Percentiles rank a stretch among this genome's conserved stretches.
These are phyloP conservation scores for Galago senegalensis DNA, from an alignment of 2,797 vertebrate genomes.

Conservation along the genomic window DNA sequence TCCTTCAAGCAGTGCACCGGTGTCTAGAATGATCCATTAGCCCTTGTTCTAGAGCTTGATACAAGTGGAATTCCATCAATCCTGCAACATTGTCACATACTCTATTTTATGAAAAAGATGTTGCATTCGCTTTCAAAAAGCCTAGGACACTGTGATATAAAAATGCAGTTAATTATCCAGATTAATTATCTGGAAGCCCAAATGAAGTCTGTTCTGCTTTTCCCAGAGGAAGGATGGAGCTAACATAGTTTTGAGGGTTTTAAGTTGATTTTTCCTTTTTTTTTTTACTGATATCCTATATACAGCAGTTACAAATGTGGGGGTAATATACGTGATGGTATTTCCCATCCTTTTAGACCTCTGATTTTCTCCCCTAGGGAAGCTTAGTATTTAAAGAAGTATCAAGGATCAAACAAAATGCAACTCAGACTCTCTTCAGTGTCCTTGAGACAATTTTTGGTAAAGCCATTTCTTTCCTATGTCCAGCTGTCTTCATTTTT, in stretches of 20 bases:
- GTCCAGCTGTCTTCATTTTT: background rate
- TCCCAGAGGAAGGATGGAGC: background rate
- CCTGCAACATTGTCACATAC: background rate
- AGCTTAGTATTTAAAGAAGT: background rate
- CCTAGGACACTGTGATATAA: background rate
- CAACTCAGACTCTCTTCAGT: background rate
- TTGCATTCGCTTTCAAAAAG: background rate
- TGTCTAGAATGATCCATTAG: slow-evolving; percentile 1
- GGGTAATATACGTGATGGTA: background rate
- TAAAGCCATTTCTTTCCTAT: background rate
- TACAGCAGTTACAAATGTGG: background rate
- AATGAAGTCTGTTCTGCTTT: background rate
- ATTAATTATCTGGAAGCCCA: background rate
- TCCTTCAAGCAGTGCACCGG: background rate
- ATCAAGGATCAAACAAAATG: background rate
- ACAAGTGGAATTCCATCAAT: background rate
- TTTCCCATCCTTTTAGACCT: background rate
- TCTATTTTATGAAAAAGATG: slow-evolving; percentile 5
- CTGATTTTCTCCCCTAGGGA: background rate
- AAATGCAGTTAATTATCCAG: background rate
- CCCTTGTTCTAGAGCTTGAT: background rate
- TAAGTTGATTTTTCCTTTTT: background rate
- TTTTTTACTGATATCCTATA: background rate
- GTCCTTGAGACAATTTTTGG: background rate
- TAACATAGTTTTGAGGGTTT: background rate